A percentile compares a stretch with the other conserved stretches of the same genome.
phyloP scores from a whole-genome alignment of 1,140 invertebrate genomes.

The Drosophila biarmipes region DNA sequence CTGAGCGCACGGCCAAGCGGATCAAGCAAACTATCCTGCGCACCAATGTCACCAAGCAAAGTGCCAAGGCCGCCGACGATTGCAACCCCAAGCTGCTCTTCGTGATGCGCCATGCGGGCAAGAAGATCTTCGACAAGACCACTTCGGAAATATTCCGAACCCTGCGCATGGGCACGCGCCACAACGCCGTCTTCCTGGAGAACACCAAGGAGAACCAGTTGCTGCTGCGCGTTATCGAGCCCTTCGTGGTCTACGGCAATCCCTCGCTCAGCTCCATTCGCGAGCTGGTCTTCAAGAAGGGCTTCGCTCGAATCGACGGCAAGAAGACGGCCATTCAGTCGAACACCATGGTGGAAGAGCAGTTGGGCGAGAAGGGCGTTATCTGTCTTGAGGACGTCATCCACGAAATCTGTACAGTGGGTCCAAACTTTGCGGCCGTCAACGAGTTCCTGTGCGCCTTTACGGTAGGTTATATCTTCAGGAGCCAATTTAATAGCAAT shows the following conservation, averaged over 20 bases:
- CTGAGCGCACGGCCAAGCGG: slow-evolving; percentile 75
- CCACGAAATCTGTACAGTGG: slow-evolving; percentile 83
- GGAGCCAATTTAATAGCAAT: neutral
- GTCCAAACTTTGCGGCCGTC: slow-evolving; percentile 73
- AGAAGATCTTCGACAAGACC: slow-evolving; percentile 78
- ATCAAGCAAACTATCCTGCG: slow-evolving; percentile 71
- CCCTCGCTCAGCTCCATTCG: slow-evolving; percentile 74
- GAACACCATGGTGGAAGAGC: slow-evolving; percentile 77
- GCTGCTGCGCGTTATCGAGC: slow-evolving; percentile 79
- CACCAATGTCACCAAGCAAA: slow-evolving; percentile 67
- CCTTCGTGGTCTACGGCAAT: slow-evolving; percentile 77
- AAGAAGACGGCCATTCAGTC: slow-evolving; percentile 83
- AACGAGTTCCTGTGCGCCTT: slow-evolving; percentile 72
- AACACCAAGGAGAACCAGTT: slow-evolving; percentile 79
- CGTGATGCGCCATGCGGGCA: slow-evolving; percentile 80
- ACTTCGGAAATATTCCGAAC: slow-evolving; percentile 71
- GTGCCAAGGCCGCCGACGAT: slow-evolving; percentile 49
- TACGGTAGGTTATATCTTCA: slow-evolving; percentile 35
- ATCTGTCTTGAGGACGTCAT: slow-evolving; percentile 84
- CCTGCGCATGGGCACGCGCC: slow-evolving; percentile 57
- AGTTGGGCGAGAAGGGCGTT: slow-evolving; percentile 74
- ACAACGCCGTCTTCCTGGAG: slow-evolving; percentile 77
- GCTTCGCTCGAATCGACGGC: slow-evolving; percentile 70
- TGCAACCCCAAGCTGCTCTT: slow-evolving; percentile 71
- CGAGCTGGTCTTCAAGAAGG: slow-evolving; percentile 82